Percentiles rank a stretch among this genome's conserved stretches.
These are phyloP conservation scores for Habroteleia sp. DNA, from an alignment of 2,888 invertebrate species.

Conservation along the genomic window DNA sequence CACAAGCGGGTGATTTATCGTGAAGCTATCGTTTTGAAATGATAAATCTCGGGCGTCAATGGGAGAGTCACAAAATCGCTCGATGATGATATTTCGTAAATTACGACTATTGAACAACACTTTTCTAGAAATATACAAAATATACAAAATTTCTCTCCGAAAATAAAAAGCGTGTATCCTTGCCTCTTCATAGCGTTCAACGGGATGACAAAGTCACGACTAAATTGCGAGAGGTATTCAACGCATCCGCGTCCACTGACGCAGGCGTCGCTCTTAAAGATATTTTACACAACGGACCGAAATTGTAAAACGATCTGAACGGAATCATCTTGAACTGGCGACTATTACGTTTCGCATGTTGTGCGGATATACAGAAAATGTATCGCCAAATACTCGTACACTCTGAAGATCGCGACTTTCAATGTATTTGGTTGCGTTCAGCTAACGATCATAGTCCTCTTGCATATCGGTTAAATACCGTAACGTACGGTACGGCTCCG, in stretches of 20 bases:
- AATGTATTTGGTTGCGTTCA: too few species aligned
- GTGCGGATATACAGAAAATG: slow-evolving; percentile 7
- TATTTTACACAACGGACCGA: slow-evolving; percentile 11
- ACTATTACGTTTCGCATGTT: too few species aligned
- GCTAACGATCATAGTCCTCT: too few species aligned
- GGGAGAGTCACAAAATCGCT: too few species aligned
- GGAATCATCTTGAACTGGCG: too few species aligned
- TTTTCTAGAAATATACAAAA: too few species aligned
- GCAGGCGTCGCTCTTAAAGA: slow-evolving; percentile 29
- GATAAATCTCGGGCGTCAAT: too few species aligned
- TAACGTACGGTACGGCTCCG: slow-evolving; percentile 16
- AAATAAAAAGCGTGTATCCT: slow-evolving; percentile 8
- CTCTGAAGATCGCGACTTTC: too few species aligned
- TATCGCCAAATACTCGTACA: background rate
- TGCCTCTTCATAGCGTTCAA: slow-evolving; percentile 27
- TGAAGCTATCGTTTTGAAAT: too few species aligned
- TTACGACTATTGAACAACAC: too few species aligned
- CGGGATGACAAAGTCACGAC: slow-evolving; percentile 15
- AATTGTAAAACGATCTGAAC: background rate
- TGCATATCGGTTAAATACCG: background rate
- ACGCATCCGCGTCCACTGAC: slow-evolving; percentile 15
- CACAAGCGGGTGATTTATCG: too few species aligned
- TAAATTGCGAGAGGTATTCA: slow-evolving; percentile 17
- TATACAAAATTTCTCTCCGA: background rate
- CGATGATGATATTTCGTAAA: too few species aligned